Evolutionary conservation across 2,888 invertebrate genomes (phyloP).

Genomic region (Rotaria macrura): DNA sequence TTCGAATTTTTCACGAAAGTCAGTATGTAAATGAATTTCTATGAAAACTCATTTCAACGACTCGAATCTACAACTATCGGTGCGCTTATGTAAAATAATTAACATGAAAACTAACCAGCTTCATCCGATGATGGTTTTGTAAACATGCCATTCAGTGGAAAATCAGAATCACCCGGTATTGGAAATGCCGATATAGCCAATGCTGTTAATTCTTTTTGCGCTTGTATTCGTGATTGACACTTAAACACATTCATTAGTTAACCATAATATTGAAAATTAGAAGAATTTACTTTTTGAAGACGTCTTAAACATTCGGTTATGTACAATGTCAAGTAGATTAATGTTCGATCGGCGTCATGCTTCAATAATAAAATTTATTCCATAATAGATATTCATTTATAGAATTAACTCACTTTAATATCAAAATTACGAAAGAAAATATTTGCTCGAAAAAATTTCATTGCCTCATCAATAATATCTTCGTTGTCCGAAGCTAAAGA

Average conservation of each 20-base stretch:
- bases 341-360: slow-evolving; percentile 86
- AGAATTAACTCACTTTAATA: slow-evolving; percentile 62
- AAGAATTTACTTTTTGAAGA: slow-evolving; percentile 61
- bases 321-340: slow-evolving; percentile 92
- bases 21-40: too few species aligned
- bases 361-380: slow-evolving; percentile 45
- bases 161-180: slow-evolving; percentile 85
- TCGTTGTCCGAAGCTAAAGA: slow-evolving; percentile 55
- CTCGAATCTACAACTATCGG: too few species aligned
- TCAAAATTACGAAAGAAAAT: slow-evolving; percentile 97
- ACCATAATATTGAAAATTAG: too few species aligned
- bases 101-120: slow-evolving; percentile 54
- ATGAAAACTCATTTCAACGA: too few species aligned
- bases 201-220: slow-evolving; percentile 85
- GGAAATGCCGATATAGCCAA: slow-evolving; percentile 80
- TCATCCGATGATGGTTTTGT: slow-evolving; percentile 74
- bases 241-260: slow-evolving; percentile 35
- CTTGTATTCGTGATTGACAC: slow-evolving; percentile 70
- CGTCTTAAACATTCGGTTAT: slow-evolving; percentile 92
- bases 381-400: too few species aligned
- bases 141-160: slow-evolving; percentile 88
- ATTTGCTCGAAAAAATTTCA: slow-evolving; percentile 94
- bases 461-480: slow-evolving; percentile 91
- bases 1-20: too few species aligned
- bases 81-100: neutral